Percentiles rank a stretch among this genome's conserved stretches.
These are phyloP conservation scores for Daphoenositta chrysoptera DNA, from an alignment of 2,113 vertebrate species.

Conservation along the genomic window DNA sequence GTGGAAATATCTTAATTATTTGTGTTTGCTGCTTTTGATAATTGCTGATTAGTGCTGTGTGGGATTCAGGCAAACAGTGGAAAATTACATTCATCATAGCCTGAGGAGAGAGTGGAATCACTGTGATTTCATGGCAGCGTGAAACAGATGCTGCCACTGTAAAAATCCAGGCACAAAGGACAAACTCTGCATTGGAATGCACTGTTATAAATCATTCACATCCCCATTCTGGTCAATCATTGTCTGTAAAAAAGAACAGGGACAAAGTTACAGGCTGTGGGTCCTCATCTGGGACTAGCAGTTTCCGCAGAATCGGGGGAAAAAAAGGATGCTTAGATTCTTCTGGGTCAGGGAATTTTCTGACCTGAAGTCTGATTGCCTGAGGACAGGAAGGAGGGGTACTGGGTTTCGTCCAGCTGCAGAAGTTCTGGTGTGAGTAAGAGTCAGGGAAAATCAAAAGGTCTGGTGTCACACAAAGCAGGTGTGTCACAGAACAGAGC, in stretches of 20 bases:
- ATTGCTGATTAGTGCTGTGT: conserved; percentile 40
- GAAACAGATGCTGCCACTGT: not conserved
- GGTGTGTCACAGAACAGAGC: not conserved
- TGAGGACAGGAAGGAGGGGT: not conserved
- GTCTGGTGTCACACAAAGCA: not conserved
- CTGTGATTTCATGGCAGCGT: not conserved
- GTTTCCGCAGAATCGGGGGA: not conserved
- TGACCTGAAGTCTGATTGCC: not conserved
- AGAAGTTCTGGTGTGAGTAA: not conserved
- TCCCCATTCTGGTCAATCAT: not conserved
- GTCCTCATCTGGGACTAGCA: not conserved
- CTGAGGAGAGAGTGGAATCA: not conserved
- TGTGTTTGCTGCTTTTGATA: conserved; percentile 25
- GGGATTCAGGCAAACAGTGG: conserved; percentile 7
- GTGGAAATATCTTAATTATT: conserved; percentile 32
- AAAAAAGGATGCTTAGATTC: not conserved
- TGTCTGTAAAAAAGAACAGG: not conserved
- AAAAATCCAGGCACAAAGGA: not conserved
- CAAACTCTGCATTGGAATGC: not conserved
- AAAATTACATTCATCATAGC: conserved; percentile 4
- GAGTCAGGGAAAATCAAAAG: not conserved
- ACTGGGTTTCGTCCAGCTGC: not conserved
- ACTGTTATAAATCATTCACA: not conserved
- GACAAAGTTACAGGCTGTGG: not conserved
- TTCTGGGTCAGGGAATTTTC: not conserved